phyloP scores from a whole-genome alignment of 2,888 invertebrate species.

The Cryptocephalus moraei region DNA sequence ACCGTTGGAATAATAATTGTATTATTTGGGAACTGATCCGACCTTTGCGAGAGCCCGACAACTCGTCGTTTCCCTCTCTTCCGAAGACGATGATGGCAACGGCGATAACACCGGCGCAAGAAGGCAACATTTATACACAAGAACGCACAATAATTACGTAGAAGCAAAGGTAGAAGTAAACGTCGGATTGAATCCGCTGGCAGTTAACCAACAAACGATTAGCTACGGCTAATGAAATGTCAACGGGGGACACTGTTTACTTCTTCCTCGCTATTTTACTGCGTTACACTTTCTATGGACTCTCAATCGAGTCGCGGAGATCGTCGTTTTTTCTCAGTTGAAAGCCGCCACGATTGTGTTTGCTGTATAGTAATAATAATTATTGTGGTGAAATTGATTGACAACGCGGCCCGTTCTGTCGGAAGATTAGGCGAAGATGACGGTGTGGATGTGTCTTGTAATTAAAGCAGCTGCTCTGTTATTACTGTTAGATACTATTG shows the following conservation, averaged over 20 bases:
- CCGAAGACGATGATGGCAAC: constrained; percentile 1
- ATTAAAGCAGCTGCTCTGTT: no score
- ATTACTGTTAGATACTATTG: no score
- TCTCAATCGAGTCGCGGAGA: not conserved
- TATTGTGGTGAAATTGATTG: no score
- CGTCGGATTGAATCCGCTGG: constrained; percentile 15
- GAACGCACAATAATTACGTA: not conserved
- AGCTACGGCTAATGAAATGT: constrained; percentile 31
- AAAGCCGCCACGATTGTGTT: no score
- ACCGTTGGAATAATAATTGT: no score
- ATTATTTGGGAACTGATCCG: no score
- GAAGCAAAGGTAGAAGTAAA: constrained; percentile 12
- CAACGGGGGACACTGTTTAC: constrained; percentile 15
- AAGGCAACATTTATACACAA: no score
- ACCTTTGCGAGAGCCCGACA: no score
- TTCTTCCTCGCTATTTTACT: constrained; percentile 17
- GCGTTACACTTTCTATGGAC: constrained; percentile 10
- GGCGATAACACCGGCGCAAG: constrained; percentile 1
- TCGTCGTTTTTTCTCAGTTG: no score
- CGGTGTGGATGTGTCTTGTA: no score
- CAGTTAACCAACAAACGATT: constrained; percentile 28
- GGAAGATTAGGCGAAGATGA: not conserved
- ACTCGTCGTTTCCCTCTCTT: no score
- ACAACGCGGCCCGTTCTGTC: not conserved
- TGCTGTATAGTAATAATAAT: no score